Percentiles rank a stretch among this genome's conserved stretches.
Conservation (phyloP, 2,113 vertebrate genomes). For the Atlantisia rogersi region DNA sequence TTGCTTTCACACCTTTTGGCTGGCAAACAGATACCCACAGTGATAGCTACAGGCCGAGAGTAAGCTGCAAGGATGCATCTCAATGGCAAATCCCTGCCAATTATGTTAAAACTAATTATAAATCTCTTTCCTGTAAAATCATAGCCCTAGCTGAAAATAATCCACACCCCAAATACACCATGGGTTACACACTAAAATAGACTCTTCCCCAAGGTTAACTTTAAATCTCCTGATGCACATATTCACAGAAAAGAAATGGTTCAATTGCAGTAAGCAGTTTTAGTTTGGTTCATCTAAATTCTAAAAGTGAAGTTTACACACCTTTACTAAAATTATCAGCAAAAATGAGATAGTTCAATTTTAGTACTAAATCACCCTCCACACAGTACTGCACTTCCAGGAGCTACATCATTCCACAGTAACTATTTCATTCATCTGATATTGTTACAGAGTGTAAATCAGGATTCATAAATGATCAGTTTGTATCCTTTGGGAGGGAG, state of each 20-base stretch:
- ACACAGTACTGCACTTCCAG: conserved; percentile 16
- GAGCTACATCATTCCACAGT: conserved; percentile 60
- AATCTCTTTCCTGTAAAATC: conserved; percentile 51
- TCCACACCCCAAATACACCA: conserved; percentile 24
- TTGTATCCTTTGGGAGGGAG: conserved; percentile 86
- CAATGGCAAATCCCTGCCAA: conserved; percentile 36
- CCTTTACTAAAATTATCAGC: conserved; percentile 48
- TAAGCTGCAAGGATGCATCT: conserved; percentile 30
- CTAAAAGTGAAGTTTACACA: conserved; percentile 28
- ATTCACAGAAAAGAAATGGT: conserved; percentile 43
- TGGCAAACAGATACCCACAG: conserved; percentile 25
- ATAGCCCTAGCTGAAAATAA: conserved; percentile 50
- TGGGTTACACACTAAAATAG: conserved; percentile 19
- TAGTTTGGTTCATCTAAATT: conserved; percentile 64
- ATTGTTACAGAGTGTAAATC: conserved; percentile 76
- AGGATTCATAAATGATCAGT: conserved; percentile 80
- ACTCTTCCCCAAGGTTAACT: neutral
- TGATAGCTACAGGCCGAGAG: conserved; percentile 37
- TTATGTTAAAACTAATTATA: conserved; percentile 62
- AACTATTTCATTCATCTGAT: conserved; percentile 73
- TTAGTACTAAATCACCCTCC: conserved; percentile 60
- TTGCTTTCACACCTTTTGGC: conserved; percentile 31
- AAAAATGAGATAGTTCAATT: conserved; percentile 53
- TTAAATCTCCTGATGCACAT: conserved; percentile 35
- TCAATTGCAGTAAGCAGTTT: conserved; percentile 7